Conservation (phyloP, 2,113 vertebrate species). For the Myotis davidii region DNA sequence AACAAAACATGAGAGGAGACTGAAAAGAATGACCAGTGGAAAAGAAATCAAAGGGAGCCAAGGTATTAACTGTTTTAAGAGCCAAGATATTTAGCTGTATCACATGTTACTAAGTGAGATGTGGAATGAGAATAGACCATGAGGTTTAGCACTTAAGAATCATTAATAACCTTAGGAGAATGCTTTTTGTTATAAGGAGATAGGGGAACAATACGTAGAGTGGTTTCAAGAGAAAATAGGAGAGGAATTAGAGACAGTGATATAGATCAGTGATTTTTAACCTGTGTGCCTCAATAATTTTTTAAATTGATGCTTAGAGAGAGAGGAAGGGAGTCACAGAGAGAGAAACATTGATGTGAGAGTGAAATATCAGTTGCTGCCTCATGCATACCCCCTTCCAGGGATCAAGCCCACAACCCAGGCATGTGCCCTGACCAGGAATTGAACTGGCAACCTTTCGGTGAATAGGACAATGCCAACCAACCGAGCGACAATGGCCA, state of each 20-base stretch:
- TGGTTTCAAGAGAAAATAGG: background rate
- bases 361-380: no score
- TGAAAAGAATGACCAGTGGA: background rate
- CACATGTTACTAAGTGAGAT: background rate
- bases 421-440: no score
- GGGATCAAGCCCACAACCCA: no score
- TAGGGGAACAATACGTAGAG: fast-evolving
- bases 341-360: no score
- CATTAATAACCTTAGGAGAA: background rate
- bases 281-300: background rate
- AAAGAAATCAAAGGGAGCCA: background rate
- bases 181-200: background rate
- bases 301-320: background rate
- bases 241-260: background rate
- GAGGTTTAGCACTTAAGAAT: background rate
- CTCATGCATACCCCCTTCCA: no score
- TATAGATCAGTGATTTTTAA: background rate
- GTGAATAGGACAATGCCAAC: no score
- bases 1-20: background rate
- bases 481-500: no score
- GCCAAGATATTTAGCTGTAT: background rate
- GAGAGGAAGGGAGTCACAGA: no score
- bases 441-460: no score
- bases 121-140: background rate
- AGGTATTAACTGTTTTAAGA: background rate